Base-by-base conservation (phyloP, 2,888 invertebrate genomes). In the Chalcosyrphus nemorum region DNA sequence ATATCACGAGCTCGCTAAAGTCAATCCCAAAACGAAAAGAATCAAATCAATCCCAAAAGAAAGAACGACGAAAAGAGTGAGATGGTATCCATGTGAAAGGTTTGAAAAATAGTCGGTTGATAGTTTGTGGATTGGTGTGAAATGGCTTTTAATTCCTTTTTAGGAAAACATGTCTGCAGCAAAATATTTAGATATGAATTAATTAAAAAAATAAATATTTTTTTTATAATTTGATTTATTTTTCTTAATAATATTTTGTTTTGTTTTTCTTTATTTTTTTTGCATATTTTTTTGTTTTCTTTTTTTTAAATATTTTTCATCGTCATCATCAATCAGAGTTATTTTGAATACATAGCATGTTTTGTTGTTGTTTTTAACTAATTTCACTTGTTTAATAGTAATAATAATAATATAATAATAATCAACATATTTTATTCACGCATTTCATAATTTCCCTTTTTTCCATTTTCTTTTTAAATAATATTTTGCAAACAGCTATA, bases 151-250 rank as follows among this genome's bases (percentile, higher is more conserved):
- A n/a, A n/a, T n/a, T n/a, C n/a, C n/a, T n/a, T n/a, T n/a, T n/a
- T n/a, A n/a, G n/a, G n/a, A n/a, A n/a, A n/a, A n/a, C n/a, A n/a
- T n/a, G n/a, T n/a, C n/a, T n/a, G n/a, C n/a, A n/a, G n/a, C n/a
- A n/a, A n/a, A n/a, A n/a, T n/a, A n/a, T n/a, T n/a, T n/a, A n/a
- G n/a, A n/a, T n/a, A n/a, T n/a, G n/a, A n/a, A n/a, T n/a, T n/a
- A n/a, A n/a, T n/a, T n/a, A n/a, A n/a, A n/a, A n/a, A n/a, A n/a
- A n/a, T n/a, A n/a, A n/a, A n/a, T n/a, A n/a, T n/a, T n/a, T 77
- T 84, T 66, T 72, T 84, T 68, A 84, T 84, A 80, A 84, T 84
- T 84, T 84, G 80, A 84, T 84, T 84, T 84, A 74, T 84, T 80
- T 65, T 80, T 80, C 74, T 84, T 84, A 80, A 74, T 78, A 80